Evolutionary conservation across 2,888 invertebrate species (phyloP), one percentile per base, ranked within the genome.

Genomic region (Oegoconia quadripuncta): DNA sequence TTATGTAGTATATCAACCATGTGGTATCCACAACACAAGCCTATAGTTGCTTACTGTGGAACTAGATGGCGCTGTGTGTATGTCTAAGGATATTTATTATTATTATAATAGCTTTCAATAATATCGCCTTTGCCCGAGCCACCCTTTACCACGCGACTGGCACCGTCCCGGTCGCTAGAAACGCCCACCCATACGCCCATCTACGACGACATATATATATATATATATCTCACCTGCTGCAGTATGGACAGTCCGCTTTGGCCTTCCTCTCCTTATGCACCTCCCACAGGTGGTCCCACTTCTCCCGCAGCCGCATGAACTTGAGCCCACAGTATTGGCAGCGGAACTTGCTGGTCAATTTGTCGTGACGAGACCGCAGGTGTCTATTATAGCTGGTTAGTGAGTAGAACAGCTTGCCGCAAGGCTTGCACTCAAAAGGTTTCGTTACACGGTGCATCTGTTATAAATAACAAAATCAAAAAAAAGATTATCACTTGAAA

Each of bases 231-330:
- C n/a, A 43, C 3, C 38, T n/a, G 0, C 34, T 3, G 20, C 79
- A 80, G 0, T 70, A 9, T 0, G 66, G 68, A 18, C 79, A 80
- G 39, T 79, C 79, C 0, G 70, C 73, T 0, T 46, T 35, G 0
- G 49, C 22, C 0, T 54, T 66, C 1, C 70, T 34, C 1, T 60
- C 50, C 2, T 59, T 49, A 17, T 79, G 78, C 0, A 40, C 48
- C 0, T 44, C 8, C 79, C 78, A 78, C 48, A 59, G 42, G 18
- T 81, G 81, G 2, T 74, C 67, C 75, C 74, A 75, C 37, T 68
- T 72, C 0, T 44, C 27, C 9, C 52, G 59, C 1, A 65, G 1
- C 0, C 37, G 17, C 0, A 0, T 0, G 25, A 70, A 74, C 0
- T 25, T 20, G 0, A 27, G 1, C 0, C 38, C 31, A 42, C 81